These are phyloP conservation scores for Triops longicaudatus DNA, from an alignment of 1,140 invertebrate genomes.

Conservation along the genomic window DNA sequence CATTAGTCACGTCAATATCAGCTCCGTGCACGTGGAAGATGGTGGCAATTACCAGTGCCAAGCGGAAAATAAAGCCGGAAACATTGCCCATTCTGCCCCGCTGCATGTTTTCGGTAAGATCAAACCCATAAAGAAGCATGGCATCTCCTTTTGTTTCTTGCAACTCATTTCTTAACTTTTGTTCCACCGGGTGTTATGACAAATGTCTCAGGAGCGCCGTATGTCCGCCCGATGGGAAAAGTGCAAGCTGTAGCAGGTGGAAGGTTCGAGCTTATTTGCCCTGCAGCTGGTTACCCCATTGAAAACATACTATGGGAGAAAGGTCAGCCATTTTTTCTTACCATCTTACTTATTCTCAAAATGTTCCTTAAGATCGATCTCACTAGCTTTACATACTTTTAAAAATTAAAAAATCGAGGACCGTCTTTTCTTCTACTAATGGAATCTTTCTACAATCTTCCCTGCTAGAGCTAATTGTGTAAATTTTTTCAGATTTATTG, in stretches of 20 bases:
- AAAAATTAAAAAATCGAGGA: too few species aligned
- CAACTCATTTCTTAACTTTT: conserved; percentile 1
- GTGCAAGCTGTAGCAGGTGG: conserved; percentile 80
- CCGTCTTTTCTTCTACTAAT: too few species aligned
- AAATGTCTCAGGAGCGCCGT: conserved; percentile 60
- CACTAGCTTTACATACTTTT: too few species aligned
- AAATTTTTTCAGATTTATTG: too few species aligned
- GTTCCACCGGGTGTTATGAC: too few species aligned
- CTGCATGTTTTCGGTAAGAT: conserved; percentile 43
- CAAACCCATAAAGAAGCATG: neutral
- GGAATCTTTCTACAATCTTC: too few species aligned
- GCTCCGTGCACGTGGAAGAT: conserved; percentile 40
- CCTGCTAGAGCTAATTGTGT: too few species aligned
- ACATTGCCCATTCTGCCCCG: conserved; percentile 35
- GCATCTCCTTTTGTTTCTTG: neutral
- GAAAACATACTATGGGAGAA: conserved; percentile 79
- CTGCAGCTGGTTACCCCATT: conserved; percentile 86
- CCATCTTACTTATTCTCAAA: neutral
- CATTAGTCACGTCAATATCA: conserved; percentile 56
- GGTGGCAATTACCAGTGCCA: conserved; percentile 43
- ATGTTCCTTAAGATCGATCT: neutral
- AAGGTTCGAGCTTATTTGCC: conserved; percentile 78
- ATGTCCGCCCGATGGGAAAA: conserved; percentile 81
- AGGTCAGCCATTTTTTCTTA: conserved; percentile 48
- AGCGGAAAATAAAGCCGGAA: conserved; percentile 39